These are phyloP conservation scores for Strigamia crassipes DNA, from an alignment of 2,888 invertebrate genomes.

Conservation along the genomic window DNA sequence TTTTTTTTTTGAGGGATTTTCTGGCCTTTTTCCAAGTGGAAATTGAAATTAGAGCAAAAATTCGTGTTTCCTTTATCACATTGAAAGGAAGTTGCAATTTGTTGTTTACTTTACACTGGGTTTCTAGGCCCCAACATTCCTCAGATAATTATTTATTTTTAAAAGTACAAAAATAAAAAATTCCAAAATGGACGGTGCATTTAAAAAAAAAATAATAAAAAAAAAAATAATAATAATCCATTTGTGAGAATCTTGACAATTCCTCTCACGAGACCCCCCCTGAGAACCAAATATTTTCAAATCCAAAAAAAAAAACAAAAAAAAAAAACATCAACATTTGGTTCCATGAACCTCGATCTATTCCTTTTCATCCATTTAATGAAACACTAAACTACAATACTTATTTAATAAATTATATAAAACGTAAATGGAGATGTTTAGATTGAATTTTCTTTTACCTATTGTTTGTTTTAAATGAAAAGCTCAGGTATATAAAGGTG, in stretches of 20 bases:
- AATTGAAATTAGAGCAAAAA: not conserved
- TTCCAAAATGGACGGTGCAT: not conserved
- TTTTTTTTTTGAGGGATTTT: not conserved
- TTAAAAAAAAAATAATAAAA: not conserved
- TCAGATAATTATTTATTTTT: not conserved
- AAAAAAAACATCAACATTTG: too few relatives aligned
- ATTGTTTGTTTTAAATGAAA: slow-evolving; percentile 35
- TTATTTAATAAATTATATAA: not conserved
- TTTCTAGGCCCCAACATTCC: slow-evolving; percentile 13
- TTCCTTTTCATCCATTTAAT: not conserved
- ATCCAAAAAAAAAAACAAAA: too few relatives aligned
- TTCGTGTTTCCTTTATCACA: not conserved
- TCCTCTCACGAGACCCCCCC: too few relatives aligned
- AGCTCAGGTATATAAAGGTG: slow-evolving; percentile 23
- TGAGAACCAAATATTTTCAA: too few relatives aligned
- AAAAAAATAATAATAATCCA: too few relatives aligned
- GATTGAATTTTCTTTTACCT: slow-evolving; percentile 1
- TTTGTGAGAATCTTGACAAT: not conserved
- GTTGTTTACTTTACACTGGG: slow-evolving; percentile 28
- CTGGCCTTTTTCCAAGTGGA: slow-evolving; percentile 2
- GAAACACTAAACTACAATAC: not conserved
- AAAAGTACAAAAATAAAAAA: not conserved
- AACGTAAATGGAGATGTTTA: slow-evolving; percentile 11
- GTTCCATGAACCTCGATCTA: not conserved
- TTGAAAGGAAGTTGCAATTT: not conserved